phyloP scores from a whole-genome alignment of 1,140 invertebrate species.

The Halesus radiatus region DNA sequence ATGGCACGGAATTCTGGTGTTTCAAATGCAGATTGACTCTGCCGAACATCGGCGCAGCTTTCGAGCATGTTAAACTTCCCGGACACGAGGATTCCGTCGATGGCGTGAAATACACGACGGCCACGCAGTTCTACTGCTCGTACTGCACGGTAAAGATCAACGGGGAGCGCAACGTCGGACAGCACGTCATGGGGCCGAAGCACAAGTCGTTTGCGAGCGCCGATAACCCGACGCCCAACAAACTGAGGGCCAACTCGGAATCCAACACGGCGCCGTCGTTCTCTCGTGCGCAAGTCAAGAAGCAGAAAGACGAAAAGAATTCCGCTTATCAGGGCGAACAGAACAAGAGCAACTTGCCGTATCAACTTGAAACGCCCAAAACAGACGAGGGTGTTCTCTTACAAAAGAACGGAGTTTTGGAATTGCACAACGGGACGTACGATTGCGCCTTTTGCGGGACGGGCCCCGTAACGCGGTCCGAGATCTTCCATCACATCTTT shows the following conservation, averaged over 20 bases:
- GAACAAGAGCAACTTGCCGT: no score
- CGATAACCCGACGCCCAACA: constrained; percentile 1
- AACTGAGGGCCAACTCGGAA: neutral
- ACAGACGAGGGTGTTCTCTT: neutral
- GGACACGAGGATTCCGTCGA: constrained; percentile 46
- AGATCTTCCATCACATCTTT: constrained; percentile 45
- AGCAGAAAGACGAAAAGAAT: constrained; percentile 20
- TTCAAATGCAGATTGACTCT: constrained; percentile 35
- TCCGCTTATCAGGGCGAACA: neutral
- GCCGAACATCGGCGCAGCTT: constrained; percentile 34
- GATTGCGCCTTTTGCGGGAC: constrained; percentile 30
- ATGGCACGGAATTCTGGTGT: constrained; percentile 38
- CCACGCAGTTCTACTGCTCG: constrained; percentile 44
- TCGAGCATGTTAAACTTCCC: constrained; percentile 39
- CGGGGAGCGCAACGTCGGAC: constrained; percentile 50
- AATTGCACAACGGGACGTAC: neutral
- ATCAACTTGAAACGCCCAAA: no score
- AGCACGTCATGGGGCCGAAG: constrained; percentile 44
- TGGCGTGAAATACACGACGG: constrained; percentile 30
- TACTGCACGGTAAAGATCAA: constrained; percentile 46
- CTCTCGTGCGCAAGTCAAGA: constrained; percentile 6
- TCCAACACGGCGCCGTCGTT: neutral
- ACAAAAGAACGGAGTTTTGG: neutral
- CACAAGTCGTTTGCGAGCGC: constrained; percentile 21
- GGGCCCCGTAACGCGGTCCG: constrained; percentile 15